Percentiles rank a stretch among this genome's conserved stretches.
phyloP scores from a whole-genome alignment of 2,797 vertebrate genomes.

The Anguilla marmorata region DNA sequence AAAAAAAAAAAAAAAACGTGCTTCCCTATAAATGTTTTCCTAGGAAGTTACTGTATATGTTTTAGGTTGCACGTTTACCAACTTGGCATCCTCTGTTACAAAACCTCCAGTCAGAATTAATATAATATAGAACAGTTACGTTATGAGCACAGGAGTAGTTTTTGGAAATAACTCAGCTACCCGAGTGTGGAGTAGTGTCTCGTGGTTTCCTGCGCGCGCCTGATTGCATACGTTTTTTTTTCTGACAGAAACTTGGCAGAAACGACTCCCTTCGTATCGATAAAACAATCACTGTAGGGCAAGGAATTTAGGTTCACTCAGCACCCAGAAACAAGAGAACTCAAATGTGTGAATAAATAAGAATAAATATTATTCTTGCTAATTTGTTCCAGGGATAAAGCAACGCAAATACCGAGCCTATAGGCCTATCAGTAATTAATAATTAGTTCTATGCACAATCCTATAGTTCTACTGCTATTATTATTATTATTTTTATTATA shows the following conservation, averaged over 20 bases:
- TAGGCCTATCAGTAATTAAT: background rate
- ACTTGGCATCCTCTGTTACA: background rate
- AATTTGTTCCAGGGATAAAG: background rate
- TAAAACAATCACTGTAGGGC: background rate
- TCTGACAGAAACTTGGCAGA: conserved; percentile 53
- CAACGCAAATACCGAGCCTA: background rate
- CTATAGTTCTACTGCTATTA: background rate
- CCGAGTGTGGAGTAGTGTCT: conserved; percentile 48
- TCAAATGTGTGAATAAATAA: background rate
- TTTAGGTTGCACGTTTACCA: conserved; percentile 14
- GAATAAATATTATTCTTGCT: background rate
- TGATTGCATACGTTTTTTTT: conserved; percentile 40
- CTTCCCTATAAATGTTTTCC: no score
- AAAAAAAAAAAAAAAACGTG: background rate
- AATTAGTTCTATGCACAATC: background rate
- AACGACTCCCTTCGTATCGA: conserved; percentile 22
- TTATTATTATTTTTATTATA: background rate
- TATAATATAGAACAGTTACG: conserved; percentile 39
- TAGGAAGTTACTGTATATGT: background rate
- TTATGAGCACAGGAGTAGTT: conserved; percentile 32
- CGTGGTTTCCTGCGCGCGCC: conserved; percentile 49
- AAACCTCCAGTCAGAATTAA: conserved; percentile 29
- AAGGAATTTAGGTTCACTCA: background rate
- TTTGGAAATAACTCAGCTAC: conserved; percentile 50
- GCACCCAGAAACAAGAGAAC: background rate